These are phyloP conservation scores for Solenodon paradoxus DNA, from an alignment of 2,113 vertebrate genomes.

Conservation along the genomic window DNA sequence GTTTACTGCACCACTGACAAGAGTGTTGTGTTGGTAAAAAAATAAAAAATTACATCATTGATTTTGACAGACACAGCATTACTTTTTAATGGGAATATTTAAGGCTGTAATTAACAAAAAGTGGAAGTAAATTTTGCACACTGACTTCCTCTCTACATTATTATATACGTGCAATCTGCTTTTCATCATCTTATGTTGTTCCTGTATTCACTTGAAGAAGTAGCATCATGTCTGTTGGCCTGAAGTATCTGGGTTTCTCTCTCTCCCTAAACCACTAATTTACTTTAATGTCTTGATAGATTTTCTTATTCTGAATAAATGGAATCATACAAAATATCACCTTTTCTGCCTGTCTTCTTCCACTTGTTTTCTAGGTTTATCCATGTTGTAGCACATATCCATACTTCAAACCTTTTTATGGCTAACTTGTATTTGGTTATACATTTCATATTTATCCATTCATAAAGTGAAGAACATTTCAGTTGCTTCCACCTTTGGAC, in stretches of 20 bases:
- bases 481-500: no score
- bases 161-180: not conserved
- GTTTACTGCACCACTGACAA: not conserved
- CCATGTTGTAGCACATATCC: not conserved
- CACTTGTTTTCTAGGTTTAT: no score
- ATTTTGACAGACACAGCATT: conserved; percentile 33
- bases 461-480: not conserved
- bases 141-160: not conserved
- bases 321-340: no score
- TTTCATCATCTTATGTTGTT: not conserved
- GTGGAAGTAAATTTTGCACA: not conserved
- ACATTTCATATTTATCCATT: not conserved
- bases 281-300: not conserved
- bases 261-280: not conserved
- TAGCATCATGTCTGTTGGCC: not conserved
- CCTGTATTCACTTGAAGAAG: not conserved
- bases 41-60: not conserved
- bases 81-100: conserved; percentile 38
- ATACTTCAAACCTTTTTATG: not conserved
- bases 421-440: not conserved
- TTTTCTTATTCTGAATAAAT: no score
- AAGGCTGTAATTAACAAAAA: conserved; percentile 33
- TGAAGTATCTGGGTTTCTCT: not conserved
- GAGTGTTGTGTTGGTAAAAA: not conserved
- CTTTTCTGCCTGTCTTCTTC: no score